A percentile compares a stretch with the other conserved stretches of the same genome.
phyloP scores from a whole-genome alignment of 2,113 vertebrate species.

The Semnornis frantzii region DNA sequence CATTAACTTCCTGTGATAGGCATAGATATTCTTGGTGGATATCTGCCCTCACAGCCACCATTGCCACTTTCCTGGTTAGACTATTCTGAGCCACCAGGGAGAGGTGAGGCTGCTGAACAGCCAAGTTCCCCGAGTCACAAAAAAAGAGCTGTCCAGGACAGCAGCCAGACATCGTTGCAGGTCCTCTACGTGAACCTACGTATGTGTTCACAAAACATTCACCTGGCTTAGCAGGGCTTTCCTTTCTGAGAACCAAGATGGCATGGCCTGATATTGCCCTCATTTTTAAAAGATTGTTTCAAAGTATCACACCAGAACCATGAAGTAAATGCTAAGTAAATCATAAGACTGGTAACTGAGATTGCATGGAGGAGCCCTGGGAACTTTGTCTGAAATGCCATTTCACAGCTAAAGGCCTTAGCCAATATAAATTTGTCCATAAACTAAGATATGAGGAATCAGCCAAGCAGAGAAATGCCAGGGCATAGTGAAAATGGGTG shows the following conservation, averaged over 20 bases:
- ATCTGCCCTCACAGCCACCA: neutral
- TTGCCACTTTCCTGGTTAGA: neutral
- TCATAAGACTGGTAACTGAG: neutral
- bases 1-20: neutral
- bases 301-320: neutral
- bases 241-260: neutral
- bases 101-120: neutral
- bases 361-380: neutral
- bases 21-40: neutral
- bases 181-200: rapidly evolving
- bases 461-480: neutral
- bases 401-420: neutral
- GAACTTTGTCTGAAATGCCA: neutral
- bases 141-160: neutral
- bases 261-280: neutral
- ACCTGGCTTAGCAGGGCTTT: neutral
- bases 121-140: neutral
- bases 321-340: neutral
- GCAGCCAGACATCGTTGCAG: neutral
- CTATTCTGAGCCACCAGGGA: neutral
- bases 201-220: neutral
- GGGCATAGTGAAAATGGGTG: neutral
- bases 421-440: neutral
- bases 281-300: neutral
- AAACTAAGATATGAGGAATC: neutral